Conservation (phyloP, 2,113 vertebrate genomes). For the Xenopus laevis region DNA sequence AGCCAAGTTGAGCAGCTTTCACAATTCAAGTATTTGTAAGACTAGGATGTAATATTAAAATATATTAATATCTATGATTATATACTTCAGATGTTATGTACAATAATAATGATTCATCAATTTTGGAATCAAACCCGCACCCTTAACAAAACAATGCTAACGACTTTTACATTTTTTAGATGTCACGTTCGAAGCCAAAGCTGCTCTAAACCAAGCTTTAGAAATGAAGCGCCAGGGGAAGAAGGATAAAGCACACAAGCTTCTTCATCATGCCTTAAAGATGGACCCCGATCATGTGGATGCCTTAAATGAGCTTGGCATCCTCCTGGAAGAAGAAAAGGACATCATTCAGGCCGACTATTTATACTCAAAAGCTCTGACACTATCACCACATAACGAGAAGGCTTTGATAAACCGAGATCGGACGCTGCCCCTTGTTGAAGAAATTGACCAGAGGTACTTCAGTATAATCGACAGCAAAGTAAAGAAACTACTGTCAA, state of each 20-base stretch:
- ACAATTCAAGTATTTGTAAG: no score
- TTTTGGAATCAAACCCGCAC: no score
- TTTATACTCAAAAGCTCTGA: conserved; percentile 85
- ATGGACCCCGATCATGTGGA: conserved; percentile 90
- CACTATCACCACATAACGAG: conserved; percentile 82
- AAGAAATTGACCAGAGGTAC: conserved; percentile 91
- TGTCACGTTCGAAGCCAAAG: conserved; percentile 77
- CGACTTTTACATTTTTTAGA: conserved; percentile 64
- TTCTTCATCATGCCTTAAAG: conserved; percentile 85
- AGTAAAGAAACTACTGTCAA: conserved; percentile 88
- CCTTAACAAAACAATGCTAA: no score
- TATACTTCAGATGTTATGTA: no score
- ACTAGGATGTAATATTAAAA: no score
- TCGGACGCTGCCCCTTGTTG: conserved; percentile 86
- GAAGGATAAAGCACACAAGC: conserved; percentile 86
- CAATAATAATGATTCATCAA: no score
- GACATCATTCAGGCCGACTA: conserved; percentile 92
- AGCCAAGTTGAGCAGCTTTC: no score
- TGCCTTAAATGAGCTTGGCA: conserved; percentile 85
- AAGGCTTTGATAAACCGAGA: conserved; percentile 84
- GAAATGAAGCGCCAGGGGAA: conserved; percentile 94
- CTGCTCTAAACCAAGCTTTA: conserved; percentile 84
- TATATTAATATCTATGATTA: no score
- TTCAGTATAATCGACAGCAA: conserved; percentile 93
- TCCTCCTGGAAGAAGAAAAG: conserved; percentile 90